Conservation (phyloP, 2,888 invertebrate species). For the Caenorhabditis sulstoni region DNA sequence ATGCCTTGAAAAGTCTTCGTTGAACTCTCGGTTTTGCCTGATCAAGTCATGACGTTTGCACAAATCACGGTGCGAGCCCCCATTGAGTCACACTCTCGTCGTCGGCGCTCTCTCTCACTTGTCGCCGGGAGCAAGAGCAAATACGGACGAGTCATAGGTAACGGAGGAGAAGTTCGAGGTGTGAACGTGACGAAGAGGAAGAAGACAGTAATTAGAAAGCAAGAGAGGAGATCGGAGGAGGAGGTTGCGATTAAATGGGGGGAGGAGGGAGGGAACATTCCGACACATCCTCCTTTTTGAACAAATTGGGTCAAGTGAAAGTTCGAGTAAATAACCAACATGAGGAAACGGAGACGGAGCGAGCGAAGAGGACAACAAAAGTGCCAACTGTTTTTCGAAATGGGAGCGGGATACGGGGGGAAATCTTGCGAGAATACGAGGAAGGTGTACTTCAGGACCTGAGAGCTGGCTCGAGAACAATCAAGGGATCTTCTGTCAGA, state of each 20-base stretch:
- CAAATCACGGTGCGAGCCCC: conserved; percentile 49
- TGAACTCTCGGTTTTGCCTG: conserved; percentile 6
- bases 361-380: conserved; percentile 2
- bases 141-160: conserved; percentile 41
- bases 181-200: conserved; percentile 21
- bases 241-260: conserved; percentile 27
- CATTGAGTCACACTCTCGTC: conserved; percentile 44
- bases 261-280: conserved; percentile 2
- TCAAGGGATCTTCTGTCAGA: too few species aligned
- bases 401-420: too few species aligned
- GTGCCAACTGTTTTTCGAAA: too few species aligned
- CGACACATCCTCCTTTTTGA: conserved; percentile 41
- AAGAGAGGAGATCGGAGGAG: conserved; percentile 10
- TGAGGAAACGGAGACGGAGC: conserved; percentile 3
- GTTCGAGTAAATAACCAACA: conserved; percentile 51
- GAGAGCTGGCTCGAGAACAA: conserved; percentile 43
- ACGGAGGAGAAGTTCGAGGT: neutral
- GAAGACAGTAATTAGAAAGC: conserved; percentile 17
- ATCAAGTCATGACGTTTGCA: conserved; percentile 48
- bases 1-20: conserved; percentile 15
- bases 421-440: neutral
- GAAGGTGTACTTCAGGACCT: too few species aligned
- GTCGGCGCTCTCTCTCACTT: conserved; percentile 31
- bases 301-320: conserved; percentile 56
- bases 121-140: conserved; percentile 31